Base-by-base conservation (phyloP, 2,797 vertebrate genomes). In the Lepidocolaptes lacrymiger region DNA sequence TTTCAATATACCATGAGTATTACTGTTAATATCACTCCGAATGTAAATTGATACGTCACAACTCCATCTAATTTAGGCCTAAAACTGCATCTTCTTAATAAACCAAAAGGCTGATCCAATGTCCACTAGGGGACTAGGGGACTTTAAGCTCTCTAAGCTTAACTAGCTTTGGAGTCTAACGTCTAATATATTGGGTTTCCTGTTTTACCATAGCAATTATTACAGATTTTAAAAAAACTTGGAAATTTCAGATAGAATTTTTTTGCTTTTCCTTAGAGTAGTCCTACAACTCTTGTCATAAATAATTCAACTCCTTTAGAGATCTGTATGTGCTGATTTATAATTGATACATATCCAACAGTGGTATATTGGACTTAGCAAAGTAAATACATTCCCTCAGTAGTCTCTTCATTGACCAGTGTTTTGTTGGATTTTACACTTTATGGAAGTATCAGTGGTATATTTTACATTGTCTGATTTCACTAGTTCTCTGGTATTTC, bases 251-350 rank as follows among this genome's bases (percentile, higher is more conserved):
- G 73, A 87, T 30, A 4, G 32, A 44, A 62, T 89, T 78, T 78
- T 91, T 81, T 91, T 79, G 37, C 37, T 49, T 95, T 88, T 89
- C 34, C 69, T 93, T 89, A 67, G 43, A 44, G 54, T 79, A 89
- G 51, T 85, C 22, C 39, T 85, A 10, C 16, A 87, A 87, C 3
- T 87, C 36, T 56, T 32, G 27, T 34, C 51, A 56, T 81, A 96
- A 96, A 95, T 92, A 51, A 95, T 81, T 85, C 68, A 88, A 93
- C 58, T 91, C n/a, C 90, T 85, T 95, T 75, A 90, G 59, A 93
- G 43, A 89, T 78, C 23, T 79, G 28, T 64, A 92, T 6, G 7
- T 76, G 66, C 44, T 92, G 89, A 95, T 92, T 89, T 56, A 69
- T 56, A 88, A 81, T 28, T 63, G 28, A 64, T 39, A 77, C 2